Conservation (phyloP, 2,113 vertebrate species). For the Archilochus colubris region DNA sequence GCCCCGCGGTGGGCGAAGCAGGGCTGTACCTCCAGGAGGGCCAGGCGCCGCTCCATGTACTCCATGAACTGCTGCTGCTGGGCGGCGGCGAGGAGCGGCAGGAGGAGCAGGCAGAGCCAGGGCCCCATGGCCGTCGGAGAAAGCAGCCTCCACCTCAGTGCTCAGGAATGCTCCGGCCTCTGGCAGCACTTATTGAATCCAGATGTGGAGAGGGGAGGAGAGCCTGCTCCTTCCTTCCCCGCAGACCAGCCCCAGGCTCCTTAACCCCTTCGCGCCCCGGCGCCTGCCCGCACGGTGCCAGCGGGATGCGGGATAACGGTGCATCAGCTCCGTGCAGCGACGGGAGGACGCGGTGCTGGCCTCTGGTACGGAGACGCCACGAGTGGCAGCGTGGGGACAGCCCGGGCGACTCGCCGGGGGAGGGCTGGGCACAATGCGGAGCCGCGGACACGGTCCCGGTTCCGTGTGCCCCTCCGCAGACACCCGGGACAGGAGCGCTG, state of each 20-base stretch:
- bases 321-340: not conserved
- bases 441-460: too few relatives aligned
- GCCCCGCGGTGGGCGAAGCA: rapidly evolving
- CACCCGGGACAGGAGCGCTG: too few relatives aligned
- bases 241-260: not conserved
- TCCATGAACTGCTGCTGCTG: slow-evolving; percentile 82
- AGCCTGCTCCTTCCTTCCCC: slow-evolving; percentile 27
- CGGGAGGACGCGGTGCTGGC: not conserved
- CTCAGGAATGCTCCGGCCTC: slow-evolving; percentile 80
- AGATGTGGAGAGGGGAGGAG: slow-evolving; percentile 71
- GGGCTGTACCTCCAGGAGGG: slow-evolving; percentile 74
- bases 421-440: too few relatives aligned
- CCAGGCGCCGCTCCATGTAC: slow-evolving; percentile 80
- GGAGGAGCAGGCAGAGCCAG: slow-evolving; percentile 68
- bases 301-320: not conserved
- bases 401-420: not conserved
- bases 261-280: slow-evolving; percentile 64
- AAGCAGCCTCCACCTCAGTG: slow-evolving; percentile 72
- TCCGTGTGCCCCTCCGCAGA: too few relatives aligned
- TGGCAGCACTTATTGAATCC: slow-evolving; percentile 73
- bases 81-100: slow-evolving; percentile 53
- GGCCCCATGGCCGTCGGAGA: slow-evolving; percentile 12
- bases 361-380: not conserved
- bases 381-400: not conserved
- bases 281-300: not conserved